phyloP scores from a whole-genome alignment of 2,888 invertebrate genomes.

The Agrochola litura region DNA sequence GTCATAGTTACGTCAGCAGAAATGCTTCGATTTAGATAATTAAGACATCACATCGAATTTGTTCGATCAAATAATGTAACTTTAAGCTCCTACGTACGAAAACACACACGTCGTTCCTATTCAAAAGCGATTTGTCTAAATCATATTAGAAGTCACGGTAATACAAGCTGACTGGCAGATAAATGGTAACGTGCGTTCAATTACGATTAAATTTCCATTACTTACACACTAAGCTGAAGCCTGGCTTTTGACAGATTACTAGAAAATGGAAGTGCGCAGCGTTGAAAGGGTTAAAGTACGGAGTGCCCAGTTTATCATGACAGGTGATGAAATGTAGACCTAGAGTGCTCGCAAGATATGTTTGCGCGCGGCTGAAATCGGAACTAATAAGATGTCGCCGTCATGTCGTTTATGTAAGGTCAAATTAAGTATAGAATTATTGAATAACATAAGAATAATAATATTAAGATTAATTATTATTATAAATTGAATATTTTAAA shows the following conservation, averaged over 20 bases:
- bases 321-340: background rate
- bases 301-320: conserved; percentile 2
- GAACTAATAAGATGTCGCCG: too few species aligned
- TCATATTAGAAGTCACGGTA: conserved; percentile 41
- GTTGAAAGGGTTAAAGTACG: conserved; percentile 12
- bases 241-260: conserved; percentile 36
- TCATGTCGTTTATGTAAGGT: too few species aligned
- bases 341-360: too few species aligned
- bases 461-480: too few species aligned
- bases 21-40: conserved; percentile 6
- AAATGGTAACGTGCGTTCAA: conserved; percentile 49
- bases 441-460: too few species aligned
- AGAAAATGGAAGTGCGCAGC: background rate
- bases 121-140: conserved; percentile 57
- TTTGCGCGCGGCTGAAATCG: too few species aligned
- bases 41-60: conserved; percentile 24
- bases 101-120: conserved; percentile 58
- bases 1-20: conserved; percentile 36
- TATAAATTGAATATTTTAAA: too few species aligned
- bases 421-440: too few species aligned
- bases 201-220: conserved; percentile 42
- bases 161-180: conserved; percentile 36
- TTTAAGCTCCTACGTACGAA: conserved; percentile 33
- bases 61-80: conserved; percentile 23
- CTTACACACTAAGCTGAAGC: conserved; percentile 15